A percentile compares a stretch with the other conserved stretches of the same genome.
phyloP scores from a whole-genome alignment of 2,888 invertebrate species.

The Spodoptera littoralis region DNA sequence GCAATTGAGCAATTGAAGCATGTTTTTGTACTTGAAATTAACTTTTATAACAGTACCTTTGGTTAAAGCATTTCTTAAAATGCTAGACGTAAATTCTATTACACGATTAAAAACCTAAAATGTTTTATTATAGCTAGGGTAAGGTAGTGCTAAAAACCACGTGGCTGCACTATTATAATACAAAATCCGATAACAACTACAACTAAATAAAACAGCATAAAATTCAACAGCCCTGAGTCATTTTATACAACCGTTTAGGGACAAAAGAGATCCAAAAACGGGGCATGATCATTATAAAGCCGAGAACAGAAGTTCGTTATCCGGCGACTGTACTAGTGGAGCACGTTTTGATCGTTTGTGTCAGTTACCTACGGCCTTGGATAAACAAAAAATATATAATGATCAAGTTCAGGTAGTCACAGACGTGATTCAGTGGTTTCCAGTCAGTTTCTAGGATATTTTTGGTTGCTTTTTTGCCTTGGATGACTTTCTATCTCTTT shows the following conservation, averaged over 20 bases:
- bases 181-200: no score
- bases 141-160: no score
- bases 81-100: no score
- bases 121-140: no score
- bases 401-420: constrained; percentile 71
- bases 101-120: no score
- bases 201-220: background rate
- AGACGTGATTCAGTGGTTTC: constrained; percentile 65
- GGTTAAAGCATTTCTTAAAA: no score
- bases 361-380: constrained; percentile 61
- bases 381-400: constrained; percentile 59
- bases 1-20: no score
- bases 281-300: constrained; percentile 46
- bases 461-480: constrained; percentile 20
- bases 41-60: no score
- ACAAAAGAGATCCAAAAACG: constrained; percentile 38
- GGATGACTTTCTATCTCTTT: constrained; percentile 16
- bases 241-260: constrained; percentile 1
- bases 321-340: constrained; percentile 45
- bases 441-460: constrained; percentile 39
- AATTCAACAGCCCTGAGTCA: background rate
- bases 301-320: constrained; percentile 54
- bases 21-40: no score
- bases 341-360: constrained; percentile 55
- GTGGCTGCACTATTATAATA: no score